Evolutionary conservation across 2,797 vertebrate species (phyloP), one percentile per base, ranked within the genome.

Genomic region (Parotocinclus haroldoi): DNA sequence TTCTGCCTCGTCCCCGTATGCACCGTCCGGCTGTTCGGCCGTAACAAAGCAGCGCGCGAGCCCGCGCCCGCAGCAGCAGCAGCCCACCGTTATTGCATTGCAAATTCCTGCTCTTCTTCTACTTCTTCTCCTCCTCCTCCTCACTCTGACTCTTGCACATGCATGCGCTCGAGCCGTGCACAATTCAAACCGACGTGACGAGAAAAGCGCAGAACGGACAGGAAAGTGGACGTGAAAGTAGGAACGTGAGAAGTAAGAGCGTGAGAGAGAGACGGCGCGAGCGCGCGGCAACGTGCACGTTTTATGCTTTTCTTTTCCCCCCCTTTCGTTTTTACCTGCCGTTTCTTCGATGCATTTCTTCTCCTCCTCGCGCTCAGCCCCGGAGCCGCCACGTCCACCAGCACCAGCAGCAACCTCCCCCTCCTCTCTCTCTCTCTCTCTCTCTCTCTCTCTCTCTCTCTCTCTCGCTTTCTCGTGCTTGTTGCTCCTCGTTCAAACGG

Each of bases 321-420:
- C 27, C 55, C 55, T 57, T 53, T 14, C 46, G 46, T 16, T 59
- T 48, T 72, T 89, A 91, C 89, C 90, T 90, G 87, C 79, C 62
- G 76, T 69, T 16, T 80, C 72, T 73, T 75, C 83, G 77, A 58
- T 77, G 82, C 89, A 86, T 86, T 82, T 77, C 74, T 61, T 48
- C 57, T 53, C 76, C 56, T 27, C 60, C 27, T 54, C 53, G 73
- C 53, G 46, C 57, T 64, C 66, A 77, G 78, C 74, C 76, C 80
- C 78, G 86, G 85, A 88, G 80, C 85, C 89, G 89, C 90, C 90
- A 91, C 90, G 90, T 91, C 90, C 89, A 81, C 89, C 85, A 81
- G 79, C 84, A 84, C 74, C 78, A 80, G 78, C 81, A 80, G 78
- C 82, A 69, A 58, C 55, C 76, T 80, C 76, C 75, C 74, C 66